Conservation (phyloP, 2,113 vertebrate genomes). For the Labeo rohita region DNA sequence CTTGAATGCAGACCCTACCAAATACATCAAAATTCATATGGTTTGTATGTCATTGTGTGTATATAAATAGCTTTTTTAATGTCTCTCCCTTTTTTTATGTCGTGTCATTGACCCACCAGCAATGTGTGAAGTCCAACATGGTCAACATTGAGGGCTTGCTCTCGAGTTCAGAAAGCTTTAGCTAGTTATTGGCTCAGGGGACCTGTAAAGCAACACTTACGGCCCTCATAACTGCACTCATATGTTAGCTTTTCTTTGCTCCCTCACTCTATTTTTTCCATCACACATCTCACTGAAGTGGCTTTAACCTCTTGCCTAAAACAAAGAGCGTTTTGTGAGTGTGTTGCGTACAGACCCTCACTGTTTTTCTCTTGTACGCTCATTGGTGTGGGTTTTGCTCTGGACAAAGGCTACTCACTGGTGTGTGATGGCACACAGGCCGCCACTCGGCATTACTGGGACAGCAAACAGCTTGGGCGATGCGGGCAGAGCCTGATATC, state of each 20-base stretch:
- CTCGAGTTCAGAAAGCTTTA: conserved; percentile 36
- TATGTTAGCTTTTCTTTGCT: conserved; percentile 28
- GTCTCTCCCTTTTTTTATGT: neutral
- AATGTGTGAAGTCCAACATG: conserved; percentile 17
- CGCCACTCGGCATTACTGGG: conserved; percentile 5
- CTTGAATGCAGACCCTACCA: neutral
- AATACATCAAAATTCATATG: no score
- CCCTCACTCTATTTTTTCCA: conserved; percentile 28
- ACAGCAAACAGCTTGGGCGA: conserved; percentile 1
- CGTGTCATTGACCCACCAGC: neutral
- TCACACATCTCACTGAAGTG: conserved; percentile 11
- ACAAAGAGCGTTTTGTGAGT: conserved; percentile 61
- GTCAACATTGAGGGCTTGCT: conserved; percentile 37
- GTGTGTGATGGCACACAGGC: conserved; percentile 41
- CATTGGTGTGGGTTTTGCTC: conserved; percentile 46
- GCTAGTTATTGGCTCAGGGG: conserved; percentile 28
- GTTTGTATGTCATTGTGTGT: no score
- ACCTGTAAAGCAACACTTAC: conserved; percentile 29
- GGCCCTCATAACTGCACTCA: neutral
- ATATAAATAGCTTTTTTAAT: neutral
- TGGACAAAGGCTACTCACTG: conserved; percentile 59
- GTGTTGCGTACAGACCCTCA: conserved; percentile 42
- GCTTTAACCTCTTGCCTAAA: conserved; percentile 37
- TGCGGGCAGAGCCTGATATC: conserved; percentile 10
- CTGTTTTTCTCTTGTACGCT: conserved; percentile 42